phyloP scores from a whole-genome alignment of 2,113 vertebrate genomes.

The Pongo abelii region DNA sequence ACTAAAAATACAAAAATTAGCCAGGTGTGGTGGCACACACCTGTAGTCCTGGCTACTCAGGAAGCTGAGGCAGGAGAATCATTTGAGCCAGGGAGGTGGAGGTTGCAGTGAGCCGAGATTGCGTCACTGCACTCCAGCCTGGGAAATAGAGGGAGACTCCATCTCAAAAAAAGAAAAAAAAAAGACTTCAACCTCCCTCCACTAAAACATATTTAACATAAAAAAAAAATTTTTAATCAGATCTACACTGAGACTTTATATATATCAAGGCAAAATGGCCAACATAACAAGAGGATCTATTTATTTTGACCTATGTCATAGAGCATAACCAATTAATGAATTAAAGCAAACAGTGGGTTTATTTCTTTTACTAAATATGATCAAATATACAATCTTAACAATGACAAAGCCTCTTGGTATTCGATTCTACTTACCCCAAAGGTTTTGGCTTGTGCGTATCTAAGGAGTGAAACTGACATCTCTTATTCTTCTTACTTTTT shows the following conservation, averaged over 20 bases:
- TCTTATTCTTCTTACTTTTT: conserved; percentile 99
- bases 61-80: too few species aligned
- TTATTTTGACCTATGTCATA: conserved; percentile 48
- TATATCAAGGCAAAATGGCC: conserved; percentile 19
- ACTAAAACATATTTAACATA: conserved; percentile 34
- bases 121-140: too few species aligned
- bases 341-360: not conserved
- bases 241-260: not conserved
- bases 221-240: not conserved
- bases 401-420: conserved; percentile 26
- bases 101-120: too few species aligned
- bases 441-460: conserved; percentile 98
- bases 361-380: conserved; percentile 40
- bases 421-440: conserved; percentile 92
- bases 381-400: conserved; percentile 56
- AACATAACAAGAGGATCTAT: not conserved
- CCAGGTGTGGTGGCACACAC: too few species aligned
- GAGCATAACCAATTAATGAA: conserved; percentile 40
- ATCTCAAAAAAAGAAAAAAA: too few species aligned
- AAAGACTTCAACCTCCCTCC: conserved; percentile 22
- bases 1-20: too few species aligned
- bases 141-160: too few species aligned
- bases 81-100: too few species aligned
- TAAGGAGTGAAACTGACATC: conserved; percentile 97
- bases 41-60: too few species aligned